Evolutionary conservation across 2,113 vertebrate genomes (phyloP), one percentile per base, ranked within the genome.

Genomic region (Grammomys dolichurus): DNA sequence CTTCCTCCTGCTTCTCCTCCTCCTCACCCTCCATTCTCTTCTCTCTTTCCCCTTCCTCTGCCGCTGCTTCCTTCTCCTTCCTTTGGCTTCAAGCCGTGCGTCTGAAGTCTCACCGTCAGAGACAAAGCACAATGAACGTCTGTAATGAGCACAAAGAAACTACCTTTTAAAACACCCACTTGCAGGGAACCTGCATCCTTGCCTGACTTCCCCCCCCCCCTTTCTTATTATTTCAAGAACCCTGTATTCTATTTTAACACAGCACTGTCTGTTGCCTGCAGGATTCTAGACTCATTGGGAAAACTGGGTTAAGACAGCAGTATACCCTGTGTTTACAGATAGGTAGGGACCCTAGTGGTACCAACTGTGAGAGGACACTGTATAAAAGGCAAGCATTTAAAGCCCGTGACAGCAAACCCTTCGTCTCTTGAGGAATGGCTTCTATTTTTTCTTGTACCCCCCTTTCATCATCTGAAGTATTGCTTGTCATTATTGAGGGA

Each of bases 401-500:
- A 90, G 89, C 33, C 63, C 36, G 75, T 46, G 67, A 89, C 43
- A 70, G 28, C 14, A 54, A 88, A 96, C 63, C 24, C 58, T 56
- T 67, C 2, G 16, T 95, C 43, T 80, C 67, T 11, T 78, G 67
- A 22, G n/a, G 22, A 16, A 8, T 94, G 77, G 40, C 80, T 95
- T 93, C 69, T n/a, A 33, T 90, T 94, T 70, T 87, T 46, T 67
- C 40, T 69, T 33, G 0, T 58, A 22, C 54, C 33, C 91, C 97
- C 94, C 84, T 87, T 76, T 94, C 93, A 93, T 96, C 95, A 96
- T 97, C 95, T 95, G 97, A 97, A 95, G 97, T 94, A 97, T 96
- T 96, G 95, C 97, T 98, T 97, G 95, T 97, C 43, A 70, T 87
- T 96, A 97, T 96, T 84, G 87, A 96, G 96, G 97, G 96, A 94